phyloP scores from a whole-genome alignment of 2,888 invertebrate genomes.

The Archips xylosteana region DNA sequence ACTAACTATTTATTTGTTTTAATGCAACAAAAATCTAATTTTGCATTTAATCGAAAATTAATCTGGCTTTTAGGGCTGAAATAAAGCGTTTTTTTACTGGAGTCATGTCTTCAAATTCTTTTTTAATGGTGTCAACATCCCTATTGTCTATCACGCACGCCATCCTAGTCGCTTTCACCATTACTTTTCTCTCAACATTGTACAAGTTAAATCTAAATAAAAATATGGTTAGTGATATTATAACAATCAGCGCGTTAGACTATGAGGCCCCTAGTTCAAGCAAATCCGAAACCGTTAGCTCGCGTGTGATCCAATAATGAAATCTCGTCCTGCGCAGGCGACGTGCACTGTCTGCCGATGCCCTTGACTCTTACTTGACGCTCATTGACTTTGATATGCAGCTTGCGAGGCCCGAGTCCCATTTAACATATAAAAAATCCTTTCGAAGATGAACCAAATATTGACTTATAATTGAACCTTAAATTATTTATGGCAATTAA shows the following conservation, averaged over 20 bases:
- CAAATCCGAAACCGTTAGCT: not conserved
- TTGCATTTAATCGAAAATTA: too few relatives aligned
- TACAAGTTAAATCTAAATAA: not conserved
- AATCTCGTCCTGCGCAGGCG: slow-evolving; percentile 36
- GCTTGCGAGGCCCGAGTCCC: slow-evolving; percentile 2
- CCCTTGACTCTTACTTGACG: slow-evolving; percentile 49
- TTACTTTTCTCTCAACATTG: not conserved
- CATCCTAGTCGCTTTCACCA: not conserved
- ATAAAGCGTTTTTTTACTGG: too few relatives aligned
- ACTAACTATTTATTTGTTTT: too few relatives aligned
- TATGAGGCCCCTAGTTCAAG: not conserved
- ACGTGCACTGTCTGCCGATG: slow-evolving; percentile 22
- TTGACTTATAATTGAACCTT: not conserved
- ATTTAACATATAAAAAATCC: slow-evolving; percentile 3
- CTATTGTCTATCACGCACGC: too few relatives aligned
- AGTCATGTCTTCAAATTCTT: too few relatives aligned
- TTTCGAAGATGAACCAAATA: not conserved
- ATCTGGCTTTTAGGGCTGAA: too few relatives aligned
- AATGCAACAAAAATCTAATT: too few relatives aligned
- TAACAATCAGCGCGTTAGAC: not conserved
- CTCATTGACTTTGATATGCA: slow-evolving; percentile 46
- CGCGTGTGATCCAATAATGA: slow-evolving; percentile 22
- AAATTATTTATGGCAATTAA: not conserved
- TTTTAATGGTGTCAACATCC: too few relatives aligned
- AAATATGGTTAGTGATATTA: not conserved